A percentile compares a stretch with the other conserved stretches of the same genome.
These are phyloP conservation scores for Drosophila chauvacae DNA, from an alignment of 1,140 invertebrate species.

Conservation along the genomic window DNA sequence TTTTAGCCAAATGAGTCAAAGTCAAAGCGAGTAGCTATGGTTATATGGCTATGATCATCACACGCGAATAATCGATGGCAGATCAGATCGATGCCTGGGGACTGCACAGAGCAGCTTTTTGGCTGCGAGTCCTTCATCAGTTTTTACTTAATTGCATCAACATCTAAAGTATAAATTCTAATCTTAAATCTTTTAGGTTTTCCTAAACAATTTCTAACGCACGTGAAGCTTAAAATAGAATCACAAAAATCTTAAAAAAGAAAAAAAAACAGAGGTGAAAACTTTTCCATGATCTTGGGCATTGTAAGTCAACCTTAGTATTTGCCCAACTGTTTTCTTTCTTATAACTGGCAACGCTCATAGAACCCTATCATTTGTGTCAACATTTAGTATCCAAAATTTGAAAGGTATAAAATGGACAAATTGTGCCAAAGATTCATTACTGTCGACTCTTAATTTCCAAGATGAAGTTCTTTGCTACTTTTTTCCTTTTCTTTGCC, in stretches of 20 bases:
- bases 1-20: conserved; percentile 78
- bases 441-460: background rate
- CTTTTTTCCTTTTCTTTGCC: background rate
- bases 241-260: background rate
- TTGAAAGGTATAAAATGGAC: background rate
- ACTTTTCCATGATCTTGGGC: background rate
- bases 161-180: too few relatives aligned
- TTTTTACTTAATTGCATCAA: background rate
- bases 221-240: conserved; percentile 1
- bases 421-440: background rate
- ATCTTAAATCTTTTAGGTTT: background rate
- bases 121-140: conserved; percentile 49
- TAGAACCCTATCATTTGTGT: conserved; percentile 5
- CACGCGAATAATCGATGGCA: conserved; percentile 32
- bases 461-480: conserved; percentile 13
- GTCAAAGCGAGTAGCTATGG: conserved; percentile 44
- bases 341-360: background rate
- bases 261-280: background rate
- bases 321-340: conserved; percentile 22
- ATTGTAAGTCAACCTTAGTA: background rate
- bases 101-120: conserved; percentile 14
- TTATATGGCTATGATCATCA: conserved; percentile 6
- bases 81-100: conserved; percentile 28
- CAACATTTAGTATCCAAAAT: background rate
- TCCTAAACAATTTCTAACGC: background rate